phyloP scores from a whole-genome alignment of 2,888 invertebrate genomes.

The Rhyacophila evoluta region DNA sequence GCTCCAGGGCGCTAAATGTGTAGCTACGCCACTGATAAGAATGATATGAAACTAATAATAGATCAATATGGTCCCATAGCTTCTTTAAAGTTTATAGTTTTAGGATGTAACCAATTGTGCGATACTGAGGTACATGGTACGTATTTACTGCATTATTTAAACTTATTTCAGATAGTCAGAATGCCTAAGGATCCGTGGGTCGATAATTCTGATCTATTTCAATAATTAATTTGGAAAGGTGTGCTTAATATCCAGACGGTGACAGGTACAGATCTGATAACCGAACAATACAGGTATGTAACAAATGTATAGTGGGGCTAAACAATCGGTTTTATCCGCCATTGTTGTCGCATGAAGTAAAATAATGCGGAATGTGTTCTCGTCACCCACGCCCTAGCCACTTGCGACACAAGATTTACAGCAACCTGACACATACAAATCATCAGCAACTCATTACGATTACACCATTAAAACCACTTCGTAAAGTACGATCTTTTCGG shows the following conservation, averaged over 20 bases:
- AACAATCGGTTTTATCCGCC: conserved; percentile 1
- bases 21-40: no score
- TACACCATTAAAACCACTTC: background rate
- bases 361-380: conserved; percentile 27
- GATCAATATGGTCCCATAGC: no score
- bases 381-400: conserved; percentile 25
- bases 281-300: background rate
- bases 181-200: no score
- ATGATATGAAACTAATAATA: no score
- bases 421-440: conserved; percentile 33
- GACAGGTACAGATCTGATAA: background rate
- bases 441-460: conserved; percentile 25
- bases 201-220: no score
- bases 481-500: no score
- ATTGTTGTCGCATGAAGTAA: background rate
- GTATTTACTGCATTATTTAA: no score
- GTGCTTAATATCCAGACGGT: background rate
- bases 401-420: background rate
- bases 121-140: no score
- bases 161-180: no score
- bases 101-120: no score
- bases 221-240: background rate
- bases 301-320: background rate
- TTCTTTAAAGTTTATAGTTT: no score
- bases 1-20: no score